These are phyloP conservation scores for Lates calcarifer DNA, from an alignment of 2,113 vertebrate species.

Conservation along the genomic window DNA sequence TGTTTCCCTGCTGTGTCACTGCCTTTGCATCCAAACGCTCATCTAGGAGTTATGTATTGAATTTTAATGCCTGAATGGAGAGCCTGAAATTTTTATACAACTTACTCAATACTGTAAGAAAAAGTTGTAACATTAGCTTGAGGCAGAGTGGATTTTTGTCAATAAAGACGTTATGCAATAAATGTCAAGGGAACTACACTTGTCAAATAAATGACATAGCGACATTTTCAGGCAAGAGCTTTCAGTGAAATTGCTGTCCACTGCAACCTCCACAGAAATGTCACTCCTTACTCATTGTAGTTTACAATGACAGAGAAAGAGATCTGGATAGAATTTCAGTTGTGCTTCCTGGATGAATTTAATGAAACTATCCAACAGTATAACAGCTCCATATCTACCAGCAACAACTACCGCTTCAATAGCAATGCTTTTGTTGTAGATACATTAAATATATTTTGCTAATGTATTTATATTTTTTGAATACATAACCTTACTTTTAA, in stretches of 20 bases:
- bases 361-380: not conserved
- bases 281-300: constrained; percentile 1
- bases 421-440: too few species aligned
- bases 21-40: not conserved
- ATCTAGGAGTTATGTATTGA: not conserved
- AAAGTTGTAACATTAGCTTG: constrained; percentile 1
- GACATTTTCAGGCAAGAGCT: constrained; percentile 37
- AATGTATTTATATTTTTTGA: too few species aligned
- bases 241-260: constrained; percentile 15
- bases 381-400: not conserved
- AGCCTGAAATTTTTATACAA: constrained; percentile 1
- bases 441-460: too few species aligned
- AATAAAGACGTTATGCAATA: constrained; percentile 23
- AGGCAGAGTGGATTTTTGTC: constrained; percentile 20
- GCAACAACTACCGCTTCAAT: too few species aligned
- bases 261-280: constrained; percentile 34
- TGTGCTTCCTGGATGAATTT: not conserved
- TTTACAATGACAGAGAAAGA: not conserved
- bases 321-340: constrained; percentile 3
- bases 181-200: constrained; percentile 46
- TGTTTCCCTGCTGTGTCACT: constrained; percentile 11
- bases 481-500: not conserved
- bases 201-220: constrained; percentile 47
- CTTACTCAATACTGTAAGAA: not conserved
- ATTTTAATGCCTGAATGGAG: constrained; percentile 6